A percentile compares a stretch with the other conserved stretches of the same genome.
phyloP scores from a whole-genome alignment of 2,797 vertebrate genomes.

The Mareca penelope region DNA sequence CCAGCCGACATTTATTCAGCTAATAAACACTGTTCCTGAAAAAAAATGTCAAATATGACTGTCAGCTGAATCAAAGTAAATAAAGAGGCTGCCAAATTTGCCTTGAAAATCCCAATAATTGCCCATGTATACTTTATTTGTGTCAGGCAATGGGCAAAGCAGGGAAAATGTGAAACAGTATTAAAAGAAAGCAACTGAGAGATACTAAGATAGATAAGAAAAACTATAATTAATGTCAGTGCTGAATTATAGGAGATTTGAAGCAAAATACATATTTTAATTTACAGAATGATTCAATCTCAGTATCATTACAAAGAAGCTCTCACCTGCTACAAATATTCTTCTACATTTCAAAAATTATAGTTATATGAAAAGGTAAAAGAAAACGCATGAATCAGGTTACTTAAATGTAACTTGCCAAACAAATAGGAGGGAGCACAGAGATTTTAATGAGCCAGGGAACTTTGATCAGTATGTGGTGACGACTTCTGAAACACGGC shows the following conservation, averaged over 20 bases:
- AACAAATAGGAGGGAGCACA: not conserved
- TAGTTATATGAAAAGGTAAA: not conserved
- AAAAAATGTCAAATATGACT: constrained; percentile 29
- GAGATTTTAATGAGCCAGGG: not conserved
- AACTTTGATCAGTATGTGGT: not conserved
- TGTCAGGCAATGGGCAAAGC: not conserved
- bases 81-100: constrained; percentile 27
- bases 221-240: constrained; percentile 47
- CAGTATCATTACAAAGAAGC: not conserved
- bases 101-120: constrained; percentile 21
- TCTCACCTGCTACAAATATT: constrained; percentile 10
- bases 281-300: constrained; percentile 21
- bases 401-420: not conserved
- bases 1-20: constrained; percentile 16
- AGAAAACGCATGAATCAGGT: not conserved
- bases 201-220: not conserved
- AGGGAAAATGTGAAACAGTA: not conserved
- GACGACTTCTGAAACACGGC: not conserved
- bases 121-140: not conserved
- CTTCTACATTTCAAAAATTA: not conserved
- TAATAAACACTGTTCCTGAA: constrained; percentile 26
- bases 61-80: constrained; percentile 46
- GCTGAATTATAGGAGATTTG: constrained; percentile 8
- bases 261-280: constrained; percentile 37
- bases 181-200: not conserved